Percentiles rank a stretch among this genome's conserved stretches.
phyloP scores from a whole-genome alignment of 2,888 invertebrate species.

The Drosophila longiperda region DNA sequence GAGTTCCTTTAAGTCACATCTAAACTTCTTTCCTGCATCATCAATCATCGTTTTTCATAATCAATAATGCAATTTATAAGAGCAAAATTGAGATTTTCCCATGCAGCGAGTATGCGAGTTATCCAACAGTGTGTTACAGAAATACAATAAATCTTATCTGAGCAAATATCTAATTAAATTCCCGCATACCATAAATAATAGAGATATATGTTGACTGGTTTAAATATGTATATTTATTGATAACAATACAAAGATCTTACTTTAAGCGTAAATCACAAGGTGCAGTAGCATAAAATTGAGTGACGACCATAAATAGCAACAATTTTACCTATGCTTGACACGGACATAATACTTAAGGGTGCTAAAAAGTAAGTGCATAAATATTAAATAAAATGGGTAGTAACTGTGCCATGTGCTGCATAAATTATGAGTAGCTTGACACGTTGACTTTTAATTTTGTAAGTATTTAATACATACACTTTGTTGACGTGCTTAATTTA shows the following conservation, averaged over 20 bases:
- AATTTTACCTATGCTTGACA: constrained; percentile 8
- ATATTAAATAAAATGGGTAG: constrained; percentile 33
- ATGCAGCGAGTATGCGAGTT: background rate
- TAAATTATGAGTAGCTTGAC: constrained; percentile 43
- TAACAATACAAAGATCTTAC: constrained; percentile 2
- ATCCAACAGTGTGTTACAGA: background rate
- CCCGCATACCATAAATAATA: background rate
- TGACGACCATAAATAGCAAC: constrained; percentile 19
- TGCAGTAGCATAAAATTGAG: constrained; percentile 25
- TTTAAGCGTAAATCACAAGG: constrained; percentile 35
- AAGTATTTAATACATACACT: constrained; percentile 18
- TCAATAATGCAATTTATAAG: constrained; percentile 19
- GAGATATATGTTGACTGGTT: constrained; percentile 14
- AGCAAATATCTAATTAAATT: background rate
- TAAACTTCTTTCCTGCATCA: background rate
- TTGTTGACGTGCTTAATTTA: constrained; percentile 5
- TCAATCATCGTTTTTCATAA: constrained; percentile 3
- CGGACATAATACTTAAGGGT: constrained; percentile 6
- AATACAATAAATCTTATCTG: constrained; percentile 1
- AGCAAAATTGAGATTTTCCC: background rate
- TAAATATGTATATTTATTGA: constrained; percentile 22
- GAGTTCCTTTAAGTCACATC: background rate
- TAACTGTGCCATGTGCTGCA: constrained; percentile 45
- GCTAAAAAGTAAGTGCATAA: constrained; percentile 9
- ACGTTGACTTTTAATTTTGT: constrained; percentile 12